Conservation (phyloP, 2,888 invertebrate genomes). For the Malthinus seriepunctatus region DNA sequence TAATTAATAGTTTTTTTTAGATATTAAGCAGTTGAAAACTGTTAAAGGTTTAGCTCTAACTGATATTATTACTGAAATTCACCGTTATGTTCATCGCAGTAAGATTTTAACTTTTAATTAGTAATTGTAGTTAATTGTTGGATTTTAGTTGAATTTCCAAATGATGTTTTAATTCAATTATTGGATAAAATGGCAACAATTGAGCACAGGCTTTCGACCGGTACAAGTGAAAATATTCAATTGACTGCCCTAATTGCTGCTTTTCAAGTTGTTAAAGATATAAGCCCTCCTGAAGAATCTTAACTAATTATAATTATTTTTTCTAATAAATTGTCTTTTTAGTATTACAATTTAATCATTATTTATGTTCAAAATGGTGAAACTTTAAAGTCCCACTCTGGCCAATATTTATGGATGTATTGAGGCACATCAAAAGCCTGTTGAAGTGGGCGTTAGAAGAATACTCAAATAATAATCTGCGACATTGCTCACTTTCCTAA, state of each 20-base stretch:
- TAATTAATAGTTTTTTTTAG: constrained; percentile 49
- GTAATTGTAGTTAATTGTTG: neutral
- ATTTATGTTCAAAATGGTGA: no score
- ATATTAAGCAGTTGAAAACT: constrained; percentile 82
- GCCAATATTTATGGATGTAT: no score
- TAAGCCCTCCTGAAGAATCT: constrained; percentile 46
- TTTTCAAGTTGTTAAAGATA: constrained; percentile 76
- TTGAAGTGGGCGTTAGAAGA: no score
- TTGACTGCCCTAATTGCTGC: constrained; percentile 86
- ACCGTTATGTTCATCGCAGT: constrained; percentile 86
- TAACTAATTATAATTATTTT: constrained; percentile 8
- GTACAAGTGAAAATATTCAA: constrained; percentile 90
- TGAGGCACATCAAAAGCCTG: no score
- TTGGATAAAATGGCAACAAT: constrained; percentile 88
- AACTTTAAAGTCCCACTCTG: no score
- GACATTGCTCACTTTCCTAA: no score
- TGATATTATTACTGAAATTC: constrained; percentile 92
- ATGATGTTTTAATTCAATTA: constrained; percentile 74
- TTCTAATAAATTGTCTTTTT: neutral
- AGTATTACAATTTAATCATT: no score
- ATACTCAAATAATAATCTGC: no score
- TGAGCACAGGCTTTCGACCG: constrained; percentile 82
- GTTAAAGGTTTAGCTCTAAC: constrained; percentile 89
- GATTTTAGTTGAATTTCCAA: constrained; percentile 80
- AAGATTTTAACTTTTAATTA: constrained; percentile 50